Conservation (phyloP, 2,888 invertebrate species). For the Rhorus exstirpatorius region DNA sequence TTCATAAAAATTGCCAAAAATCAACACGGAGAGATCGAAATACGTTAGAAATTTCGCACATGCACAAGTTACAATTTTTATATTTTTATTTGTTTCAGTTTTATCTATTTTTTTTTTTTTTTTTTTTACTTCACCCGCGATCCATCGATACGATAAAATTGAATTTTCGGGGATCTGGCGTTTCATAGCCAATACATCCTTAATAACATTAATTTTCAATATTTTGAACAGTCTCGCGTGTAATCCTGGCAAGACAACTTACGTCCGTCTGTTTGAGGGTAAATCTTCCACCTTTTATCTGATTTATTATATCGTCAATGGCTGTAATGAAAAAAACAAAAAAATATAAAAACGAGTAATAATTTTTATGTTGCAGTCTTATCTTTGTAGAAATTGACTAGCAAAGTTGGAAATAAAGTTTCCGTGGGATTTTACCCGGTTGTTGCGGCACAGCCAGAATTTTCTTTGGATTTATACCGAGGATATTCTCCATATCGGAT, state of each 20-base stretch:
- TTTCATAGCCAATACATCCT: neutral
- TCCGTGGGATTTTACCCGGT: too few relatives aligned
- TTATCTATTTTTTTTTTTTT: too few relatives aligned
- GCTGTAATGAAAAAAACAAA: conserved; percentile 83
- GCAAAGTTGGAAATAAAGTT: neutral
- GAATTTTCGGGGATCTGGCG: too few relatives aligned
- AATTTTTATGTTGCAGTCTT: neutral
- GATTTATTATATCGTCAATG: conserved; percentile 92
- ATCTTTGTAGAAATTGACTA: neutral
- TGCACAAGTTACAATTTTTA: neutral
- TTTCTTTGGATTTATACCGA: conserved; percentile 87
- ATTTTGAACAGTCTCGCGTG: neutral
- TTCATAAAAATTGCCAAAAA: too few relatives aligned
- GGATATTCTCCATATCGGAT: conserved; percentile 88
- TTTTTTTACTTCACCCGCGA: conserved; percentile 1
- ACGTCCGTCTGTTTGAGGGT: conserved; percentile 90
- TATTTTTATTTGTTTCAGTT: too few relatives aligned
- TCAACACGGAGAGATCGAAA: too few relatives aligned
- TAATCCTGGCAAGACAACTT: conserved; percentile 71
- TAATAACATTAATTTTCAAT: neutral
- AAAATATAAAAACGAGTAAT: conserved; percentile 1
- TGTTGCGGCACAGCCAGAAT: conserved; percentile 88
- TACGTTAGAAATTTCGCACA: too few relatives aligned
- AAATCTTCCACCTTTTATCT: conserved; percentile 92
- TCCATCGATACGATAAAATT: too few relatives aligned